Evolutionary conservation across 2,888 invertebrate genomes (phyloP), one percentile per base, ranked within the genome.

Genomic region (Vesta saturnalis): DNA sequence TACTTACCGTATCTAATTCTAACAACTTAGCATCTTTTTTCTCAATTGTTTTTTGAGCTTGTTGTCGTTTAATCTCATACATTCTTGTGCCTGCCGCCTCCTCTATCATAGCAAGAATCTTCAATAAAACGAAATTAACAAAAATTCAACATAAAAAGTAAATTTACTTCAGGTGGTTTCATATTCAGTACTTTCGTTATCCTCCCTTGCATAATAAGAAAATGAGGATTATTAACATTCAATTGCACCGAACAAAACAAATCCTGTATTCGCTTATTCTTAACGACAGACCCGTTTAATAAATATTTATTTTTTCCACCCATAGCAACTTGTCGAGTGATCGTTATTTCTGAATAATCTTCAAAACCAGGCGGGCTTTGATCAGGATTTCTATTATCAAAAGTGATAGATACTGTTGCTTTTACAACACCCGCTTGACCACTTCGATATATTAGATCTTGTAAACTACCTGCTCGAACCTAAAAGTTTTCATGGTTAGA

Each of bases 221-320:
- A 99, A 83, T 99, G 98, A 0, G 99, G 99, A 86, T 99, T 99
- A 85, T 99, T 99, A 1, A 99, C 96, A 81, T 99, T 99, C 43
- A 99, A 86, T 81, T 98, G 97, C 4, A 99, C 93, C 0, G 97
- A 96, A 77, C 96, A 95, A 84, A 99, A 99, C 81, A 99, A 86
- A 84, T 99, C 99, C 46, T 92, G 91, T 0, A 99, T 94, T 75
- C 94, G 87, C 80, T 94, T 95, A 85, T 96, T 96, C 73, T 92
- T 93, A 0, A 96, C 97, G 78, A 92, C 92, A 65, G 91, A 90
- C 1, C 98, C 98, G 81, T 99, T 99, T 70, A 99, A 94, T 76
- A 95, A 85, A 81, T 98, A 99, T 80, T 95, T 97, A 81, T 94
- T 94, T 80, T 94, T 95, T 8, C 93, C 93, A 4, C 95, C 96